Base-by-base conservation (phyloP, 2,888 invertebrate genomes). In the Psococerastis gibbosa region DNA sequence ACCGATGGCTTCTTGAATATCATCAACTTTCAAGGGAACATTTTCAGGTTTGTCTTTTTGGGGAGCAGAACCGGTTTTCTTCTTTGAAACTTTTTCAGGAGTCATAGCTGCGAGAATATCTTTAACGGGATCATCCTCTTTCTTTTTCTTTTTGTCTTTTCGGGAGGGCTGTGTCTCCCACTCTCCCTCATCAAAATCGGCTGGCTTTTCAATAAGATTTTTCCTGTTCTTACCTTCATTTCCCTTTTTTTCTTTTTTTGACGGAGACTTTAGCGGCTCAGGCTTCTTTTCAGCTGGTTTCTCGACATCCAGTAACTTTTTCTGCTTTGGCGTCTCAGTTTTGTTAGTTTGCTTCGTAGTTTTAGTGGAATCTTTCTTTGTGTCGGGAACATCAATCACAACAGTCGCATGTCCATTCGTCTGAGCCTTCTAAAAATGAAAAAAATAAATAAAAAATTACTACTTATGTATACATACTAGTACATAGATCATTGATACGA, bases 321-420 rank as follows among this genome's bases (percentile, higher is more conserved):
- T 23, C 31, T 22, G 32, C 27, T 44, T 47, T n/a, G 34, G 31
- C 8, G 32, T 41, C 9, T 35, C 15, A 32, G 41, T 20, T 35
- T 45, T 45, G 15, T 43, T 47, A n/a, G 44, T 33, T 3, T 47
- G 43, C 42, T 49, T 49, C n/a, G 42, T 22, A 22, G 42, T 33
- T 15, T 50, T 50, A 31, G 35, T 42, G 2, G 47, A 41, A 22
- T 48, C 49, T 32, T 50, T 48, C 11, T 45, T 44, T 23, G 49
- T 50, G 15, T 48, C 45, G 18, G 49, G 48, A 3, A 50, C 50
- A 16, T 54, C 52, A 17, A 44, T 47, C 11, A 50, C 49, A 18
- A 49, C 49, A 6, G 54, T 53, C 18, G 53, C 53, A 48, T 55
- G 55, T 2, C 57, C 58, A 50, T 55, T 55, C 13, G 55, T 49